Evolutionary conservation across 2,888 invertebrate genomes (phyloP).

Genomic region (Drosophila demipolita): DNA sequence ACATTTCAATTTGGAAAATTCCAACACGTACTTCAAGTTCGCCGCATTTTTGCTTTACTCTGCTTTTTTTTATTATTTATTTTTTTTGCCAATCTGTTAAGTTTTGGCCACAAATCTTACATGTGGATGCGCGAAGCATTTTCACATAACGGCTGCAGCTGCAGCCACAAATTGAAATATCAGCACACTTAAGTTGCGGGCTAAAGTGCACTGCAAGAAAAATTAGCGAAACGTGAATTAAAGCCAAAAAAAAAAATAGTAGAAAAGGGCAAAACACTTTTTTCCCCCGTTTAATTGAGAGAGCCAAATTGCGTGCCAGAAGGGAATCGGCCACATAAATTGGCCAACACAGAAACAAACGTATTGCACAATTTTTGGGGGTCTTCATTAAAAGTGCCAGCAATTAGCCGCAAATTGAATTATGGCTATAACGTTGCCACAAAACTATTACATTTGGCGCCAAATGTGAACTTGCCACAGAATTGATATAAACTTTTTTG

Average conservation of each 20-base stretch:
- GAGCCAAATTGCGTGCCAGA: conserved; percentile 50
- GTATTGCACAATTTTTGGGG: not conserved
- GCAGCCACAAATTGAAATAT: conserved; percentile 52
- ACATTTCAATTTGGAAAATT: conserved; percentile 20
- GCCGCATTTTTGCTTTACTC: not conserved
- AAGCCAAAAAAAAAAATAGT: not conserved
- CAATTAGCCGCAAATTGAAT: conserved; percentile 76
- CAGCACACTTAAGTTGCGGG: conserved; percentile 48
- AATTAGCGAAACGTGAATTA: not conserved
- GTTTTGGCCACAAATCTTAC: conserved; percentile 65
- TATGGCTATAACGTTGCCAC: conserved; percentile 56
- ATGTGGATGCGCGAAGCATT: conserved; percentile 62
- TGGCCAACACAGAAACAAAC: conserved; percentile 25
- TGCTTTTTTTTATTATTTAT: not conserved
- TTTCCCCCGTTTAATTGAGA: conserved; percentile 44
- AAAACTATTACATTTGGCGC: conserved; percentile 69
- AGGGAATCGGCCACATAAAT: conserved; percentile 48
- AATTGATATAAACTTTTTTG: not conserved
- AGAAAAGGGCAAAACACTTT: conserved; percentile 12
- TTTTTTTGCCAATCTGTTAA: conserved; percentile 33
- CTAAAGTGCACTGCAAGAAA: conserved; percentile 15
- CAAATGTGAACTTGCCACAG: conserved; percentile 52
- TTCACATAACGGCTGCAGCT: conserved; percentile 37
- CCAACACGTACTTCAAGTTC: conserved; percentile 39
- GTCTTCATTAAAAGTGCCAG: conserved; percentile 63